Conservation (phyloP, 2,113 vertebrate species). For the Hypomesus transpacificus region DNA sequence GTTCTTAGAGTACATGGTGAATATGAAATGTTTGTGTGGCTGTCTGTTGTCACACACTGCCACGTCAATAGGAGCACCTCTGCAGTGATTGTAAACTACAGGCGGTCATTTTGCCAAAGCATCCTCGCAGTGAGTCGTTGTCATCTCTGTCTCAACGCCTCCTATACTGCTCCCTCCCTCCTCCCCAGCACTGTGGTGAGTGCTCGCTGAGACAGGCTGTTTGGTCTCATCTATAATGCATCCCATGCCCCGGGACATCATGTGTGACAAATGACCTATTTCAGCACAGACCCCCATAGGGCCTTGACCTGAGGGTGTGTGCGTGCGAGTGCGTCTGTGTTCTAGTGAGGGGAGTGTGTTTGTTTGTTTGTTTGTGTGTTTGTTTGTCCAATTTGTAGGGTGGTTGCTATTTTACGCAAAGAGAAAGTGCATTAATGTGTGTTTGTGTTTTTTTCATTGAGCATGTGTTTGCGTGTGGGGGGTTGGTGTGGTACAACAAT, state of each 20-base stretch:
- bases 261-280: constrained; percentile 83
- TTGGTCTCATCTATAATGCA: constrained; percentile 77
- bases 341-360: neutral
- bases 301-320: constrained; percentile 62
- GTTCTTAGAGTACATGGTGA: neutral
- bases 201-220: constrained; percentile 64
- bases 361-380: neutral
- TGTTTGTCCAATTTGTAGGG: too few relatives aligned
- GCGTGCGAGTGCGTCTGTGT: neutral
- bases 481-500: constrained; percentile 14
- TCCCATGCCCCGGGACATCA: constrained; percentile 72
- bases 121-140: neutral
- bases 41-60: neutral
- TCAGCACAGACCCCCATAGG: constrained; percentile 73
- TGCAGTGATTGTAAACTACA: neutral
- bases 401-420: too few relatives aligned
- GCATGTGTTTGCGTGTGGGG: constrained; percentile 25
- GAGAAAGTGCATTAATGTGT: too few relatives aligned
- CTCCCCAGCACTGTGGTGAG: constrained; percentile 32
- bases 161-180: neutral
- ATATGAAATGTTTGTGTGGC: neutral
- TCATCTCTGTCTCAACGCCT: neutral
- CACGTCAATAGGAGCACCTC: neutral
- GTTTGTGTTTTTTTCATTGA: constrained; percentile 1
- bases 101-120: neutral